Percentiles rank a stretch among this genome's conserved stretches.
phyloP scores from a whole-genome alignment of 2,797 vertebrate genomes.

The Sus cebifrons region DNA sequence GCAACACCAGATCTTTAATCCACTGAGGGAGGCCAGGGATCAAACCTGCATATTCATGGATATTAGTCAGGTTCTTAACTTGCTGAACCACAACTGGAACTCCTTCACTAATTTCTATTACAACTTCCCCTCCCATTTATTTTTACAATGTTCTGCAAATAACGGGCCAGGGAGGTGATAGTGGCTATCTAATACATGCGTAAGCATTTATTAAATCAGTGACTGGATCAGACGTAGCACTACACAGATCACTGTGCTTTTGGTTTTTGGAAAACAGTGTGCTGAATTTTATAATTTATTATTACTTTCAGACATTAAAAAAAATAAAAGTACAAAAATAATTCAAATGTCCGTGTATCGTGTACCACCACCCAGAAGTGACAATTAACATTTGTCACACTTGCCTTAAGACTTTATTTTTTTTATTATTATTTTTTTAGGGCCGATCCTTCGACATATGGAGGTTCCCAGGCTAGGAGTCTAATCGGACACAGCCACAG shows the following conservation, averaged over 20 bases:
- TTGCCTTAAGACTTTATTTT: background rate
- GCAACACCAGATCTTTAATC: too few species aligned
- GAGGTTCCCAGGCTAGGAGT: too few species aligned
- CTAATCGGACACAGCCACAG: too few species aligned
- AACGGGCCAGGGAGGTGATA: background rate
- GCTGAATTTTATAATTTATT: background rate
- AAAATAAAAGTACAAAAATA: background rate
- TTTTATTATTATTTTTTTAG: too few species aligned
- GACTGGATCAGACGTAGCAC: background rate
- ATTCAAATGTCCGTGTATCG: constrained; percentile 8
- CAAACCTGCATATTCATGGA: too few species aligned
- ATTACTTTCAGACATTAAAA: background rate
- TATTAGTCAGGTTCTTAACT: too few species aligned
- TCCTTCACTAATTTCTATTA: background rate
- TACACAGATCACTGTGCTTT: background rate
- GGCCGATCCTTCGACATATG: too few species aligned
- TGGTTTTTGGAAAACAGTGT: background rate
- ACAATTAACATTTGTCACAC: background rate
- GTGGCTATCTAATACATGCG: background rate
- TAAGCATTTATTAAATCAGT: background rate
- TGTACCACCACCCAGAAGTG: background rate
- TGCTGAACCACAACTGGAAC: too few species aligned
- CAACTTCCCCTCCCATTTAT: background rate
- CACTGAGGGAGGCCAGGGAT: too few species aligned
- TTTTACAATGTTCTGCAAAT: constrained; percentile 39